Base-by-base conservation (phyloP, 2,113 vertebrate species). In the Salvator merianae region DNA sequence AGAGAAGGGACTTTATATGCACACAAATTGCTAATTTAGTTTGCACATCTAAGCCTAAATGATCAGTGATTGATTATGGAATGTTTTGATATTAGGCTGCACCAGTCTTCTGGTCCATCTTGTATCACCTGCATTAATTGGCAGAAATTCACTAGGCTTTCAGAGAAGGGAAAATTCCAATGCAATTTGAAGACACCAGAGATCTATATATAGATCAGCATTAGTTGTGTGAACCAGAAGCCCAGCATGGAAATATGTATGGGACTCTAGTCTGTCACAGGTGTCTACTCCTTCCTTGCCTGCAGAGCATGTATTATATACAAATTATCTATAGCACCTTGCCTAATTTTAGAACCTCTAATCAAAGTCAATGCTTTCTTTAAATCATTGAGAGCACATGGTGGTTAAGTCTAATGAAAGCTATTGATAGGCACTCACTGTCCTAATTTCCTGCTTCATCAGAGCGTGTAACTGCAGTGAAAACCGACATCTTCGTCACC, bases 391-490 rank as follows among this genome's bases (percentile, higher is more conserved):
- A 95, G 94, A 94, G 93, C 89, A 47, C 89, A 87, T 95, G 90
- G 91, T 94, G 95, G 3, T 94, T 95, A 94, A 89, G 86, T 90
- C 92, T 96, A 97, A 96, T 95, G 94, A 96, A 91, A 88, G 88
- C 85, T 92, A 87, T 95, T 95, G 95, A 97, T 95, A 96, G 94
- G 94, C 92, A 96, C 95, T 98, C 94, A 98, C 95, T 96, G 91
- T 97, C 94, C 92, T 95, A 95, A 97, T 98, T 97, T 98, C 95
- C 94, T 98, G 96, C 96, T 98, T 96, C 97, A 97, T 95, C 97
- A 99, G 99, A 99, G 97, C 98, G 98, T 94, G 98, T 99, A 97
- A 99, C 99, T n/a, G 98, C 98, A 96, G 99, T 99, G 95, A 99
- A 99, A 97, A 99, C 99, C 88, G 98, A 99, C 96, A 99, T 99